phyloP scores from a whole-genome alignment of 2,888 invertebrate genomes.

The Lycaena phlaeas region DNA sequence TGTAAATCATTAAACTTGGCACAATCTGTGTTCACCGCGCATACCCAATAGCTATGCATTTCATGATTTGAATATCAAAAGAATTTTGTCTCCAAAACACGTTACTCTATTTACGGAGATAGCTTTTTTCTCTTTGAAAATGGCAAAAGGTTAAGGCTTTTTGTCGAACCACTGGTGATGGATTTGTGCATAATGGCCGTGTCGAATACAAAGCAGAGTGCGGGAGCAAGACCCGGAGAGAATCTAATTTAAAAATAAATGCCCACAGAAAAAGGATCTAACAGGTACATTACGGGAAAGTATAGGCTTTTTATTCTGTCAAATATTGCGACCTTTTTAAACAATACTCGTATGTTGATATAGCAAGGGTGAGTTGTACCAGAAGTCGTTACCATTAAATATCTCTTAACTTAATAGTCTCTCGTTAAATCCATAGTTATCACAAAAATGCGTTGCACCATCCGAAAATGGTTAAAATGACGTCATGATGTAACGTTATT shows the following conservation, averaged over 20 bases:
- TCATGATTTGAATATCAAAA: slow-evolving; percentile 38
- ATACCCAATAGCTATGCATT: slow-evolving; percentile 16
- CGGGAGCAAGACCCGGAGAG: slow-evolving; percentile 30
- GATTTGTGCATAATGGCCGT: slow-evolving; percentile 30
- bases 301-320: not conserved
- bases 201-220: slow-evolving; percentile 35
- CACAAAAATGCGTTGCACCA: too few species aligned
- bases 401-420: too few species aligned
- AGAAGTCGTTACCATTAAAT: too few species aligned
- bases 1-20: not conserved
- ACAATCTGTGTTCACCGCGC: slow-evolving; percentile 17
- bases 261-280: slow-evolving; percentile 13
- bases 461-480: too few species aligned
- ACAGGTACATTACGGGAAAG: slow-evolving; percentile 4
- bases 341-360: too few species aligned
- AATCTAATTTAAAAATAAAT: slow-evolving; percentile 47
- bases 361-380: too few species aligned
- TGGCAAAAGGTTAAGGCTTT: slow-evolving; percentile 21
- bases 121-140: slow-evolving; percentile 25
- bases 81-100: slow-evolving; percentile 25
- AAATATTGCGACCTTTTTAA: too few species aligned
- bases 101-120: slow-evolving; percentile 20
- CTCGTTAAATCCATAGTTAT: too few species aligned
- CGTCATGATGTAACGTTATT: too few species aligned
- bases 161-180: slow-evolving; percentile 25